Evolutionary conservation across 1,140 invertebrate species (phyloP).

Genomic region (Drosophila orosa): DNA sequence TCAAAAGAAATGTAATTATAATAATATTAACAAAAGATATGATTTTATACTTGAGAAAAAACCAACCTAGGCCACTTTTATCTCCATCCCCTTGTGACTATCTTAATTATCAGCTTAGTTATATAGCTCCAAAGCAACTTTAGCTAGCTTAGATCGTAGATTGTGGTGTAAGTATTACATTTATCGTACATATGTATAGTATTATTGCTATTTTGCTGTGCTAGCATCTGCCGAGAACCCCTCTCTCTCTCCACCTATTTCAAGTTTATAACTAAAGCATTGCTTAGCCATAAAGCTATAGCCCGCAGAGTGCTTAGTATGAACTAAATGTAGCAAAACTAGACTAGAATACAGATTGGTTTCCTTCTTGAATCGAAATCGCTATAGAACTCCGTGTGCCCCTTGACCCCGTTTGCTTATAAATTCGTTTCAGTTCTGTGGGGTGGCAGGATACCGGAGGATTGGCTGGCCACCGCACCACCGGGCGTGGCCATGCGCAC

Average conservation of each 20-base stretch:
- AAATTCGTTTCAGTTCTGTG: conserved; percentile 84
- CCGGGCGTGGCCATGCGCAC: conserved; percentile 70
- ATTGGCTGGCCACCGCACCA: conserved; percentile 45
- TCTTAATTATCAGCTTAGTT: conserved; percentile 43
- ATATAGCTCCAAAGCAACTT: conserved; percentile 53
- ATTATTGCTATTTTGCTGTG: conserved; percentile 47
- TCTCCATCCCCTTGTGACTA: neutral
- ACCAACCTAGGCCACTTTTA: conserved; percentile 12
- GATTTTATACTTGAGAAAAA: neutral
- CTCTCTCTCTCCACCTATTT: conserved; percentile 12
- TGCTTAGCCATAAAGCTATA: conserved; percentile 31
- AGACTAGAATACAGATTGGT: conserved; percentile 79
- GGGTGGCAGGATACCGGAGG: conserved; percentile 52
- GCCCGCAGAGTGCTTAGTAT: conserved; percentile 9
- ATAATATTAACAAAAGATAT: neutral
- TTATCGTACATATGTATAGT: conserved; percentile 59
- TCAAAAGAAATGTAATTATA: neutral
- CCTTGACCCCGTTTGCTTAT: conserved; percentile 60
- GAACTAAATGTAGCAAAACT: conserved; percentile 53
- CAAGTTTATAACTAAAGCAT: conserved; percentile 48
- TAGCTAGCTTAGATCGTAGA: conserved; percentile 50
- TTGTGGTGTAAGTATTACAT: conserved; percentile 44
- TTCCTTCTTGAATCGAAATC: conserved; percentile 35
- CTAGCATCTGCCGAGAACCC: conserved; percentile 14
- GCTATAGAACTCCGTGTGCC: conserved; percentile 1